phyloP scores from a whole-genome alignment of 2,888 invertebrate species.

The Nymphalis c-album region DNA sequence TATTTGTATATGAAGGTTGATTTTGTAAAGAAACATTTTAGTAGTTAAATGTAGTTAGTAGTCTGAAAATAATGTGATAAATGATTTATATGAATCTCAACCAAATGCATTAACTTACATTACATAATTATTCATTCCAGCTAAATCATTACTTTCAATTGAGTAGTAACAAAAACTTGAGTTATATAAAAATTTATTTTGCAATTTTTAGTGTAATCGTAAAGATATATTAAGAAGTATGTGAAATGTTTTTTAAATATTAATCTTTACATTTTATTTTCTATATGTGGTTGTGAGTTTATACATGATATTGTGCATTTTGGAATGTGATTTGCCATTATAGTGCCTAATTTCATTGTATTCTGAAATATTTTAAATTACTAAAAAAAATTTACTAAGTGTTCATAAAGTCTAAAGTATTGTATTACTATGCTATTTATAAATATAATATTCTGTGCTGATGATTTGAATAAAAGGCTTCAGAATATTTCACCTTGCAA shows the following conservation, averaged over 20 bases:
- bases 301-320: slow-evolving; percentile 59
- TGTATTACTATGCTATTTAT: slow-evolving; percentile 9
- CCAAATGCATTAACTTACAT: slow-evolving; percentile 13
- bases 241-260: slow-evolving; percentile 2
- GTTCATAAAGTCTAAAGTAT: slow-evolving; percentile 9
- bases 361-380: slow-evolving; percentile 14
- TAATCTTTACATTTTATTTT: slow-evolving; percentile 41
- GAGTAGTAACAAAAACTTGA: too few species aligned
- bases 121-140: slow-evolving; percentile 2
- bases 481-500: not conserved
- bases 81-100: slow-evolving; percentile 26
- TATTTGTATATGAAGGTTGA: slow-evolving; percentile 21
- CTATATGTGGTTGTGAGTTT: slow-evolving; percentile 74
- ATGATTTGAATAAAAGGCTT: slow-evolving; percentile 1
- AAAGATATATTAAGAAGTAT: not conserved
- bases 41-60: slow-evolving; percentile 18
- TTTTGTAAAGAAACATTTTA: slow-evolving; percentile 15
- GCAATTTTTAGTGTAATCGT: not conserved
- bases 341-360: slow-evolving; percentile 66
- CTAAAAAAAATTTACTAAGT: slow-evolving; percentile 1
- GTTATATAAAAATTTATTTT: too few species aligned
- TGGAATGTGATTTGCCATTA: slow-evolving; percentile 74
- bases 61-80: slow-evolving; percentile 22
- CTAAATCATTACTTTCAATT: not conserved
- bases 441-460: not conserved